phyloP scores from a whole-genome alignment of 1,140 invertebrate genomes.

The Carposina sasakii region DNA sequence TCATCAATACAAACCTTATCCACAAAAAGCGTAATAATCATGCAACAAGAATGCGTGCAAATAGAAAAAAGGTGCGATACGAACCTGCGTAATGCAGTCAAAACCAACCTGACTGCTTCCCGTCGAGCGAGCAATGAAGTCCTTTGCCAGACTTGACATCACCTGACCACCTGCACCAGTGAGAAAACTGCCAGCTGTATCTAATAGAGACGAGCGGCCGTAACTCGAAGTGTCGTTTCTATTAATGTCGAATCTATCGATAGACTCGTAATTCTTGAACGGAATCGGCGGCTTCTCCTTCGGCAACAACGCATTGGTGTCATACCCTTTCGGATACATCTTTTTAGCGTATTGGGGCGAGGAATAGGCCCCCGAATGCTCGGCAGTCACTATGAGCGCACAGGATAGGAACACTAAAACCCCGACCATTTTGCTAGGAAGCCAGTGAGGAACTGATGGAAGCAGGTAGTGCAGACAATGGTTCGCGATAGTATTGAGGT shows the following conservation, averaged over 20 bases:
- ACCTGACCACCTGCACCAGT: constrained; percentile 73
- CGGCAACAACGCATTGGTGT: constrained; percentile 43
- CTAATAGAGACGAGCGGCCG: constrained; percentile 62
- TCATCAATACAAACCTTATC: no score
- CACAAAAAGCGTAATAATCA: constrained; percentile 28
- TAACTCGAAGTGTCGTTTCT: constrained; percentile 48
- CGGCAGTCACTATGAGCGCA: constrained; percentile 27
- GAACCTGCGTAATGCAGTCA: constrained; percentile 68
- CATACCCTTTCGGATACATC: constrained; percentile 50
- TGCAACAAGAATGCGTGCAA: constrained; percentile 43
- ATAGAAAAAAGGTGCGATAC: constrained; percentile 51
- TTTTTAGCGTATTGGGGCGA: constrained; percentile 71
- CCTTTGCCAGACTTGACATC: constrained; percentile 77
- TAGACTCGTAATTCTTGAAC: constrained; percentile 36
- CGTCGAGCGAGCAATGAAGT: constrained; percentile 77
- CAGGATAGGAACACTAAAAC: constrained; percentile 29
- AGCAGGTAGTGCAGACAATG: constrained; percentile 47
- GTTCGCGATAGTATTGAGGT: constrained; percentile 33
- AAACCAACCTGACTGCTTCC: constrained; percentile 78
- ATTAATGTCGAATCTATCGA: constrained; percentile 44
- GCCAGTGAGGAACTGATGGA: constrained; percentile 29
- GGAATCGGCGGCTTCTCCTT: constrained; percentile 38
- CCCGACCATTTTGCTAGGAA: constrained; percentile 40
- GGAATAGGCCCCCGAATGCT: constrained; percentile 66
- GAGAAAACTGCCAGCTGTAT: constrained; percentile 68